phyloP scores from a whole-genome alignment of 2,797 vertebrate species.

The Phoeniculus purpureus region DNA sequence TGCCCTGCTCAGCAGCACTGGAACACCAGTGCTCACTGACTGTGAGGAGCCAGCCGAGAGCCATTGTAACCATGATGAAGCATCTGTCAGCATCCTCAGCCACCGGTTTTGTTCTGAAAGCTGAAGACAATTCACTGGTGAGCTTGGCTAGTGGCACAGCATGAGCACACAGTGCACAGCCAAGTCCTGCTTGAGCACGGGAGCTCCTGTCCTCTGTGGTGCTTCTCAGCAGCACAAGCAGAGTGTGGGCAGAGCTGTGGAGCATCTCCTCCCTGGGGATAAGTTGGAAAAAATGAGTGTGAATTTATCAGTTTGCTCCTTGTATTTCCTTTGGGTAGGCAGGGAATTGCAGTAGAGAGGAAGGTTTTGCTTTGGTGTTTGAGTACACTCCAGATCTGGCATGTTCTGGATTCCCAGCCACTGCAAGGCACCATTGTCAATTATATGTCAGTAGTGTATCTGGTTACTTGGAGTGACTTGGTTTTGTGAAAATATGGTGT shows the following conservation, averaged over 20 bases:
- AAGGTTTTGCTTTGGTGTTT: background rate
- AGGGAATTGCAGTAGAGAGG: background rate
- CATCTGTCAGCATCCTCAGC: background rate
- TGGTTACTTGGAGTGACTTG: background rate
- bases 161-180: accelerated
- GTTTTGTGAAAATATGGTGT: background rate
- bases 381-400: background rate
- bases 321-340: background rate
- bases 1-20: background rate
- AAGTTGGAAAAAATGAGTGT: background rate
- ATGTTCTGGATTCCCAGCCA: background rate
- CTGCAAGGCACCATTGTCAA: background rate
- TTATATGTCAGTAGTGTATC: background rate
- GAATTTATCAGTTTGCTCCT: background rate
- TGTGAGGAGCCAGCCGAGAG: background rate
- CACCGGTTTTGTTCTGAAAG: background rate
- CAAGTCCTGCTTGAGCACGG: background rate
- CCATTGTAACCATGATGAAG: background rate
- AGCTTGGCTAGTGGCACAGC: background rate
- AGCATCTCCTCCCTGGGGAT: background rate
- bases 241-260: background rate
- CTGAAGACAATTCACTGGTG: background rate
- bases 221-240: accelerated
- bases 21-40: background rate
- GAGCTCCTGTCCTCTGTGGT: background rate